Evolutionary conservation across 2,888 invertebrate genomes (phyloP), one percentile per base, ranked within the genome.

Genomic region (Argyra leucocephala): DNA sequence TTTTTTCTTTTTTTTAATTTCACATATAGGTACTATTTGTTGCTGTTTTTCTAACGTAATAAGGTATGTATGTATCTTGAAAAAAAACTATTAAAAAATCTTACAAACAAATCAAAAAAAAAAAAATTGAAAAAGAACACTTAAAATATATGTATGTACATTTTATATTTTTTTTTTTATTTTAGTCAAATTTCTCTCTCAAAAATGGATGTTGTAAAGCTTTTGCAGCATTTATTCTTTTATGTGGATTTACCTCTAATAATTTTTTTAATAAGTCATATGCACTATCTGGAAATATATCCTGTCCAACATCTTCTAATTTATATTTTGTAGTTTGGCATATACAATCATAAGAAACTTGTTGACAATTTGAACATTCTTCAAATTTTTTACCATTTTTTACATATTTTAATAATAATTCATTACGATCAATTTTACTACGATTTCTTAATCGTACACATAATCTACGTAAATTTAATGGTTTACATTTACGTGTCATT

Each of bases 141-240:
- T n/a, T n/a, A n/a, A n/a, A n/a, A n/a, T n/a, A n/a, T n/a, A n/a
- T n/a, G n/a, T n/a, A n/a, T n/a, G n/a, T n/a, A n/a, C n/a, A n/a
- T n/a, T 48, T 48, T 15, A 18, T 18, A 18, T 48, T 48, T 58
- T 58, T 58, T 58, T 58, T n/a, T 24, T 21, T 23, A 18, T 24
- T 61, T 61, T 61, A 61, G 21, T 61, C 24, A 18, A 26, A 61
- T 18, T 15, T 61, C 26, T 61, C 73, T 21, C 66, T 70, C 57
- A 93, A 83, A 81, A 91, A 93, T 63, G 89, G 86, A 83, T 93
- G 93, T 59, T 80, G 76, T 36, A 93, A 81, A 59, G 93, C 93
- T 66, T 85, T 84, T 22, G 83, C 83, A 36, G 93, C 93, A 12
- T 88, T 84, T 68, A 88, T 84, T 71, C 93, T 84, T 37, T 83